These are phyloP conservation scores for Trilocha varians DNA, from an alignment of 2,888 invertebrate genomes.

Conservation along the genomic window DNA sequence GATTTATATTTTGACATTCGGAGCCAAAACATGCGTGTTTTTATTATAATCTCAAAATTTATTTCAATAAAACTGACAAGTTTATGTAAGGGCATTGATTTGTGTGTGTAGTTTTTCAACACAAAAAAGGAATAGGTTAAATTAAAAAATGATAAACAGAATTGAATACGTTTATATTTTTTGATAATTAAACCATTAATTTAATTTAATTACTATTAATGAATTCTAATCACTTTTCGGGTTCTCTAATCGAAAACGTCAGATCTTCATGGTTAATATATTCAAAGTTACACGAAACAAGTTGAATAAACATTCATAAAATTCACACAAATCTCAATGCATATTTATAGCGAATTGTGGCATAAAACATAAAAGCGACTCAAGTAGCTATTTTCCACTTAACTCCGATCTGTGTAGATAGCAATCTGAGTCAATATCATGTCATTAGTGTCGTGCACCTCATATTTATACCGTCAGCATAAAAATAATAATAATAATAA, in stretches of 20 bases:
- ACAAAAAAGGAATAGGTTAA: too few relatives aligned
- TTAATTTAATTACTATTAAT: too few relatives aligned
- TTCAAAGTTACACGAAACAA: background rate
- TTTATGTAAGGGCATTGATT: conserved; percentile 23
- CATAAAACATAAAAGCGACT: conserved; percentile 59
- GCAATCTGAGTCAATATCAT: conserved; percentile 54
- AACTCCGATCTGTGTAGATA: conserved; percentile 20
- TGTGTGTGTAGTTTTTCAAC: too few relatives aligned
- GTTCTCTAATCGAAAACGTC: too few relatives aligned
- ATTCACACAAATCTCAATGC: background rate
- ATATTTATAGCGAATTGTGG: conserved; percentile 27
- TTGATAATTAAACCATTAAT: too few relatives aligned
- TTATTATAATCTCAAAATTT: conserved; percentile 51
- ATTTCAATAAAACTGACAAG: conserved; percentile 49
- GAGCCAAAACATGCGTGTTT: conserved; percentile 55
- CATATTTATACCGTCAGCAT: conserved; percentile 39
- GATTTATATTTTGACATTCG: conserved; percentile 62
- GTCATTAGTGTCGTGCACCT: conserved; percentile 43
- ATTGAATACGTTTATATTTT: too few relatives aligned
- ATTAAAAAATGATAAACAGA: too few relatives aligned
- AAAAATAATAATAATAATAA: conserved; percentile 8
- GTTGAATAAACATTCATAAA: background rate
- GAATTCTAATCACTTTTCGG: too few relatives aligned
- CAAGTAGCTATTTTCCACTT: conserved; percentile 22
- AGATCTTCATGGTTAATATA: too few relatives aligned